Percentiles rank a stretch among this genome's conserved stretches.
These are phyloP conservation scores for Ceriagrion tenellum DNA, from an alignment of 2,888 invertebrate species.

Conservation along the genomic window DNA sequence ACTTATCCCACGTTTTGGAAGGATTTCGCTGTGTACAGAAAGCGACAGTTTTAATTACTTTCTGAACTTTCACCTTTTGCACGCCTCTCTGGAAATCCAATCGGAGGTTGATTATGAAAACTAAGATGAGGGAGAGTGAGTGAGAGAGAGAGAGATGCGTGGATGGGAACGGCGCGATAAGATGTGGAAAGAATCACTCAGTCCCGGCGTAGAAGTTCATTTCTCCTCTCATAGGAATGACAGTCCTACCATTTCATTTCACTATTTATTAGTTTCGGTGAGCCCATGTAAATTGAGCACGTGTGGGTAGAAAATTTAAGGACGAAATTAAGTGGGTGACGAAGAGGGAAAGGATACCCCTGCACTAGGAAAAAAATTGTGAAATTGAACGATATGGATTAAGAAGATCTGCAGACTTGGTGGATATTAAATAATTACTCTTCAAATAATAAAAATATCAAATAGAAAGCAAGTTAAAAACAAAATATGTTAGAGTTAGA, in stretches of 20 bases:
- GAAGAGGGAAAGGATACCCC: not conserved
- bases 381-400: not conserved
- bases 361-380: not conserved
- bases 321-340: not conserved
- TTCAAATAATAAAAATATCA: too few relatives aligned
- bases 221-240: not conserved
- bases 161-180: not conserved
- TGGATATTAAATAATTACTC: too few relatives aligned
- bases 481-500: not conserved
- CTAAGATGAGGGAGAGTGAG: not conserved
- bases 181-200: not conserved
- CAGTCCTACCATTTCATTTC: not conserved
- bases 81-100: not conserved
- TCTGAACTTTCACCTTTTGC: conserved; percentile 32
- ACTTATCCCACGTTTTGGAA: not conserved
- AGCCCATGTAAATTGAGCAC: not conserved
- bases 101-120: conserved; percentile 19
- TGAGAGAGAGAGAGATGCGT: not conserved
- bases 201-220: not conserved
- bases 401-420: not conserved
- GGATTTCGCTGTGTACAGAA: not conserved
- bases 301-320: not conserved
- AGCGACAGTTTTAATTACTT: conserved; percentile 36
- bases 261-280: not conserved
- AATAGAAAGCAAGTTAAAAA: not conserved